These are phyloP conservation scores for Rhopilema esculentum DNA, from an alignment of 30 jellyfish, hydroid and myxozoan genomes.

Conservation along the genomic window DNA sequence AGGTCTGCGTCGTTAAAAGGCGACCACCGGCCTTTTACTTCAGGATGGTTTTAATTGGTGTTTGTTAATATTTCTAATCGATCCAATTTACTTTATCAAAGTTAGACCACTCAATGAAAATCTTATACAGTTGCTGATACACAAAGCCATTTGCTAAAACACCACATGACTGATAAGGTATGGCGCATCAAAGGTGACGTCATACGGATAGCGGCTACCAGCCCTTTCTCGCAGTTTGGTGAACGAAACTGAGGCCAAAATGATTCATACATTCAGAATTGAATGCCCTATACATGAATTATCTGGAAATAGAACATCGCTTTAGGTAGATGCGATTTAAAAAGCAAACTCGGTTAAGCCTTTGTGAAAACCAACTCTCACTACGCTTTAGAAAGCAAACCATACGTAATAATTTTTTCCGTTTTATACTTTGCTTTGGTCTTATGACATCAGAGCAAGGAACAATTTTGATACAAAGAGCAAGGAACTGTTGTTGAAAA, in stretches of 20 bases:
- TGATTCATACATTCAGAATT: not conserved
- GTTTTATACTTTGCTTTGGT: not conserved
- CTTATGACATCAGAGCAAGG: not conserved
- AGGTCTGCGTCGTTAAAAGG: not conserved
- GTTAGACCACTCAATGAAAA: not conserved
- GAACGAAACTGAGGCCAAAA: not conserved
- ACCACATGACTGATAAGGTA: not conserved
- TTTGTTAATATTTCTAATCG: not conserved
- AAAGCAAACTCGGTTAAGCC: not conserved
- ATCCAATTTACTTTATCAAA: not conserved
- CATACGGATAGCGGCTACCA: not conserved
- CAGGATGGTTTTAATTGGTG: not conserved
- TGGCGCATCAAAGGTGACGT: not conserved
- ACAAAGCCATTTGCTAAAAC: not conserved
- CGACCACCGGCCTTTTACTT: not conserved
- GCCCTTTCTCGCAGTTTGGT: too few species aligned
- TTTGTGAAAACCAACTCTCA: not conserved
- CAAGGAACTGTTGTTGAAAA: not conserved
- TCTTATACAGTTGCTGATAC: not conserved
- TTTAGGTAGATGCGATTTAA: not conserved
- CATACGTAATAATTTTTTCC: not conserved
- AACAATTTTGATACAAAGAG: not conserved
- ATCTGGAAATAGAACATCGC: not conserved
- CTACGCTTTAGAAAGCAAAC: not conserved
- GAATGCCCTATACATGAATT: not conserved